These are phyloP conservation scores for Tautogolabrus adspersus DNA, from an alignment of 2,113 vertebrate species.

Conservation along the genomic window DNA sequence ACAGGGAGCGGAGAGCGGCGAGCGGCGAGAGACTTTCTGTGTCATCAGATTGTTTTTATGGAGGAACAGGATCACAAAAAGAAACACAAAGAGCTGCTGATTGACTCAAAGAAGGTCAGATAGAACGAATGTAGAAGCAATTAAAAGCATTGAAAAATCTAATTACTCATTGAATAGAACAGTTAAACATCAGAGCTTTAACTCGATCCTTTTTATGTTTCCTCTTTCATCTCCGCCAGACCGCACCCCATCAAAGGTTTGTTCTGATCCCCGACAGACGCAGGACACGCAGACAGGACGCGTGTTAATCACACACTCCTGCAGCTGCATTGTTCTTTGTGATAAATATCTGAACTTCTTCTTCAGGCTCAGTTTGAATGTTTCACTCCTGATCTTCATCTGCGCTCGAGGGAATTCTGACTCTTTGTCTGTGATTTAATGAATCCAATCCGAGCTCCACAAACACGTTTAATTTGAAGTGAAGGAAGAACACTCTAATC, in stretches of 20 bases:
- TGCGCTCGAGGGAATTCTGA: constrained; percentile 42
- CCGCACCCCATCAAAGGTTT: constrained; percentile 27
- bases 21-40: constrained; percentile 61
- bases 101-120: constrained; percentile 59
- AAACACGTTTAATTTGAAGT: constrained; percentile 34
- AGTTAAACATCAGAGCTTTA: constrained; percentile 59
- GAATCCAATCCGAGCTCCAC: constrained; percentile 37
- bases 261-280: not conserved
- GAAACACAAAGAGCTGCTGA: constrained; percentile 49
- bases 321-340: constrained; percentile 21
- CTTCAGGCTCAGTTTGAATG: constrained; percentile 28
- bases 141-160: constrained; percentile 59
- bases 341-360: constrained; percentile 44
- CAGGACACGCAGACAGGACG: not conserved
- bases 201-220: constrained; percentile 38
- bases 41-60: constrained; percentile 57
- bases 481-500: not conserved
- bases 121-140: constrained; percentile 51
- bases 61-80: constrained; percentile 39
- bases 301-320: constrained; percentile 13
- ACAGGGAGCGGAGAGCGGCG: constrained; percentile 35
- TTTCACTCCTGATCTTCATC: constrained; percentile 44
- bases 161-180: constrained; percentile 60
- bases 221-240: constrained; percentile 54
- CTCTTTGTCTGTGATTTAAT: constrained; percentile 57